Conservation (phyloP, 1,140 invertebrate species). For the Armadillidium nasatum region DNA sequence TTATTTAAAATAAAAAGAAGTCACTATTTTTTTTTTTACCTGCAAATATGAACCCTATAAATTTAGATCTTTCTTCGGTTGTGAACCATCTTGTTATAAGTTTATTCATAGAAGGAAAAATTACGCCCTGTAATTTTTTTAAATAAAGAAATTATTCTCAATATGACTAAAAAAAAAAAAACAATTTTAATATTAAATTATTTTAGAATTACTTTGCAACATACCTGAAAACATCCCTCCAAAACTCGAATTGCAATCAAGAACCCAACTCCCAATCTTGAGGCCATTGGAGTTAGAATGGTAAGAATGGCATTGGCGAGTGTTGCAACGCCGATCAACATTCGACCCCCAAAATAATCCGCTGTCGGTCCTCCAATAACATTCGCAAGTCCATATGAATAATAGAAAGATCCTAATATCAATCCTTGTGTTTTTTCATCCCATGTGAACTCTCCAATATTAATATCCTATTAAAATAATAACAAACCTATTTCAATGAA, state of each 20-base stretch:
- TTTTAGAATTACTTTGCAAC: not conserved
- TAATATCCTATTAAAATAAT: not conserved
- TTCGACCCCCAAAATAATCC: constrained; percentile 72
- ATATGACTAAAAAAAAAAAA: too few relatives aligned
- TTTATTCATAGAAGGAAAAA: not conserved
- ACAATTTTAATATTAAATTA: too few relatives aligned
- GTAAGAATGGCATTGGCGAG: constrained; percentile 75
- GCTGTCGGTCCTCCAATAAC: constrained; percentile 72
- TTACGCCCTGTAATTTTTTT: not conserved
- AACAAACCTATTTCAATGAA: too few relatives aligned
- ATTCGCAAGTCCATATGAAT: constrained; percentile 51
- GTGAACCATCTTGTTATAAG: not conserved
- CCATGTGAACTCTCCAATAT: constrained; percentile 37
- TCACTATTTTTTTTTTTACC: not conserved
- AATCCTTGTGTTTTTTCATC: constrained; percentile 29
- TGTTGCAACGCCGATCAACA: constrained; percentile 76
- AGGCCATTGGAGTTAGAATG: constrained; percentile 69
- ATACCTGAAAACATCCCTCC: constrained; percentile 39
- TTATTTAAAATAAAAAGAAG: too few relatives aligned
- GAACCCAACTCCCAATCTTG: constrained; percentile 50
- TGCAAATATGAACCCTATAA: not conserved
- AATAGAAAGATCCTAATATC: constrained; percentile 36
- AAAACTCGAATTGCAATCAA: constrained; percentile 45
- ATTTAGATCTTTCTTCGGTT: not conserved
- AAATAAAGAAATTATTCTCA: too few relatives aligned